Evolutionary conservation across 1,140 invertebrate species (phyloP).

Genomic region (Camponotus pennsylvanicus): DNA sequence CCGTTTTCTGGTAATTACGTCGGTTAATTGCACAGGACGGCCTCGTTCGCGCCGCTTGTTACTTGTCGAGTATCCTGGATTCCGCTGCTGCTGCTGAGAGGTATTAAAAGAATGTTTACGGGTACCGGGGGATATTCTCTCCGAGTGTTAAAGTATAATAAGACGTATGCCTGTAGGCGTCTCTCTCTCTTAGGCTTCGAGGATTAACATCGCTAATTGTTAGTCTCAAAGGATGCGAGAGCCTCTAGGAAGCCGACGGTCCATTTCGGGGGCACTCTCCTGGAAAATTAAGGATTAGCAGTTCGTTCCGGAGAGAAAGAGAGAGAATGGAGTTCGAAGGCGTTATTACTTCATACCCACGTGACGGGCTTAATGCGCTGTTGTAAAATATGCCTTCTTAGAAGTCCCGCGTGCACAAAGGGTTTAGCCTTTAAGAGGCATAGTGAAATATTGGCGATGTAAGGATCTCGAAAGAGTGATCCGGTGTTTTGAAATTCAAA

Average conservation of each 20-base stretch:
- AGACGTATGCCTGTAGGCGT: conserved; percentile 64
- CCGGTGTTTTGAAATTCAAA: conserved; percentile 57
- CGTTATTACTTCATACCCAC: conserved; percentile 60
- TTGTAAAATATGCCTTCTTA: conserved; percentile 58
- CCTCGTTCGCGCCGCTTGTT: conserved; percentile 49
- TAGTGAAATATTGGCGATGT: conserved; percentile 57
- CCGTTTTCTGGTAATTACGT: conserved; percentile 79
- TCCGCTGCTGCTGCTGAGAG: conserved; percentile 27
- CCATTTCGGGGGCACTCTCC: conserved; percentile 62
- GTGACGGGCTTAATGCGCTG: conserved; percentile 50
- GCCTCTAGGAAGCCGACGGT: conserved; percentile 42
- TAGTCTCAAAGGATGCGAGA: conserved; percentile 77
- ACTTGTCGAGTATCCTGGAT: conserved; percentile 28
- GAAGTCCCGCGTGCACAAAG: conserved; percentile 49
- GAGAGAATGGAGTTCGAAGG: conserved; percentile 58
- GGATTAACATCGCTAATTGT: conserved; percentile 84
- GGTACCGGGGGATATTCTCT: conserved; percentile 42
- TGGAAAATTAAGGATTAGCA: conserved; percentile 81
- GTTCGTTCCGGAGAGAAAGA: conserved; percentile 16
- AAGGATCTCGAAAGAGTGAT: conserved; percentile 50
- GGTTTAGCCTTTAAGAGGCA: conserved; percentile 58
- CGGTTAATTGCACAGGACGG: conserved; percentile 78
- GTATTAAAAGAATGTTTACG: conserved; percentile 79
- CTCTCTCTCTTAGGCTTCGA: conserved; percentile 51
- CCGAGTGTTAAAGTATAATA: conserved; percentile 78